Evolutionary conservation across 2,113 vertebrate species (phyloP), one percentile per base, ranked within the genome.

Genomic region (Sinocyclocheilus rhinocerous): DNA sequence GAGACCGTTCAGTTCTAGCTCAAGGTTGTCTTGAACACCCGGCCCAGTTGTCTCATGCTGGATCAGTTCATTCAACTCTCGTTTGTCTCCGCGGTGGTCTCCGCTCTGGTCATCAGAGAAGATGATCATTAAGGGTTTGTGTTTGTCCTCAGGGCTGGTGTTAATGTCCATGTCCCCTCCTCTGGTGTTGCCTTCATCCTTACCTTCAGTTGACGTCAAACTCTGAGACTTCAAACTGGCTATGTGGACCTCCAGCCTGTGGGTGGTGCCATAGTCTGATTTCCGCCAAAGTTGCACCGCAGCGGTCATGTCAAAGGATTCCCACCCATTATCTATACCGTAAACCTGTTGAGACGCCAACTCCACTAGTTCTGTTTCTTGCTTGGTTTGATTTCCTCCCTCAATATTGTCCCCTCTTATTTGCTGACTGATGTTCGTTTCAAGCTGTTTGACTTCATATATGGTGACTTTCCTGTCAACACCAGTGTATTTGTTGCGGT

Each of bases 91-190:
- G 20, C 96, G 96, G 33, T 94, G 95, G 89, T 97, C 97, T 0
- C 92, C 95, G 84, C 96, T 98, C 77, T 96, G 96, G 91, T 99
- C 98, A 12, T 99, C 96, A 0, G 98, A 99, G 93, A 98, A 99
- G 87, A 99, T 96, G 0, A 99, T 96, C 29, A 99, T 87, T 84
- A 99, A 92, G 45, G 98, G 98, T 85, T 95, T 95, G 12, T 98
- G 97, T 86, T 97, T 98, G 59, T 97, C 96, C 87, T 96, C 96
- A 0, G 93, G 93, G 52, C 93, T 97, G 36, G 95, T 96, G 89
- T 98, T 97, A 1, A 98, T 97, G 50, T 97, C 97, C 82, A 97
- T 94, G 22, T 96, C 94, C 8, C 95, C 96, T 39, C 91, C 91
- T 45, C 84, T 59, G 2, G 90, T 88, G 73, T 90, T 93, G 0